Evolutionary conservation across 2,888 invertebrate species (phyloP).

Genomic region (Notodonta dromedarius): DNA sequence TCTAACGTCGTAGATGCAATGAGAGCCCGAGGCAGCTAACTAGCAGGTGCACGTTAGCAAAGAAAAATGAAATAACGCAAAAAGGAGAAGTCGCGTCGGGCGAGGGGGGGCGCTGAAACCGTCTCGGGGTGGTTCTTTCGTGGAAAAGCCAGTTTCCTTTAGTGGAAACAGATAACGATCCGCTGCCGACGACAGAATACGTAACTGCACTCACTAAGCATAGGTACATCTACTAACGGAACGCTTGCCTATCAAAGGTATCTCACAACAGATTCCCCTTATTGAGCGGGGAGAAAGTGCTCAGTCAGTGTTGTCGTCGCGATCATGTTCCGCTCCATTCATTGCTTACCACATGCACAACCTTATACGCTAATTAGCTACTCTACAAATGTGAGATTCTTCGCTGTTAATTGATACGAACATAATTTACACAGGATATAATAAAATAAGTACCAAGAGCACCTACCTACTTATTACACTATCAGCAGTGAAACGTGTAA

Average conservation of each 20-base stretch:
- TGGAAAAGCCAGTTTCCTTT: constrained; percentile 82
- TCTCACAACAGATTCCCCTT: constrained; percentile 64
- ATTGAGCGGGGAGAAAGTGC: constrained; percentile 57
- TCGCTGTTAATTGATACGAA: neutral
- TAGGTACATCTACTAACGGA: constrained; percentile 60
- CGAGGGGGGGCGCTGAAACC: constrained; percentile 62
- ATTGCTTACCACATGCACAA: constrained; percentile 19
- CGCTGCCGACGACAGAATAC: constrained; percentile 82
- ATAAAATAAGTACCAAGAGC: too few relatives aligned
- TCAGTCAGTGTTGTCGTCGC: constrained; percentile 51
- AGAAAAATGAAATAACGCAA: constrained; percentile 83
- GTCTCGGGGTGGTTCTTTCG: constrained; percentile 75
- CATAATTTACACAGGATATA: neutral
- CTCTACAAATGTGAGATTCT: constrained; percentile 24
- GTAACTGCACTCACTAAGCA: constrained; percentile 77
- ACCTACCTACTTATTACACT: too few relatives aligned
- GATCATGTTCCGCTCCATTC: constrained; percentile 42
- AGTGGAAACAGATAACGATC: constrained; percentile 84
- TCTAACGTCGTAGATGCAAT: constrained; percentile 59
- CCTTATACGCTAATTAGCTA: constrained; percentile 35
- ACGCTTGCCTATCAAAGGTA: constrained; percentile 66
- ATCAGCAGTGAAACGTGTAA: too few relatives aligned
- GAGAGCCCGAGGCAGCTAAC: constrained; percentile 75
- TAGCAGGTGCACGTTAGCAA: constrained; percentile 80
- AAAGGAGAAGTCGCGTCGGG: constrained; percentile 71